Conservation (phyloP, 2,113 vertebrate species). For the Hystrix cristata region DNA sequence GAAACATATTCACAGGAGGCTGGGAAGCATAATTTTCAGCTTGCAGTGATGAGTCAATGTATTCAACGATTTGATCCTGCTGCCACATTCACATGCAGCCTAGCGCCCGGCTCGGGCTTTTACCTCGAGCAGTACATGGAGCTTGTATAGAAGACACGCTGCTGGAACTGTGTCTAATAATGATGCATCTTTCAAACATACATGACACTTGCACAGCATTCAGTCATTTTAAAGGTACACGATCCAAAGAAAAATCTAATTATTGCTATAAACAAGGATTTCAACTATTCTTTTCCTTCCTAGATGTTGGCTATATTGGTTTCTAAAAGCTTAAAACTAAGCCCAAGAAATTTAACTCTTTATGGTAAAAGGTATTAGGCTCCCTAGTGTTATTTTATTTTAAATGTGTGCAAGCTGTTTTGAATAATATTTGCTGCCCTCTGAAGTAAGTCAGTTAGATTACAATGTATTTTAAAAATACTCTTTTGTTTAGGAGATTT, state of each 20-base stretch:
- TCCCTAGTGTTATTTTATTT: not conserved
- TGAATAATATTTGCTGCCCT: not conserved
- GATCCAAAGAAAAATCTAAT: not conserved
- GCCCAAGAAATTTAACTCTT: slow-evolving; percentile 62
- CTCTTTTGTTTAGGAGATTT: not conserved
- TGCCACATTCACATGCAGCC: slow-evolving; percentile 78
- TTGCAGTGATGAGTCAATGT: slow-evolving; percentile 87
- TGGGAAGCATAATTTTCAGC: slow-evolving; percentile 86
- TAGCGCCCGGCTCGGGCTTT: slow-evolving; percentile 49
- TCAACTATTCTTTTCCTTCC: not conserved
- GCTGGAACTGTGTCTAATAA: slow-evolving; percentile 67
- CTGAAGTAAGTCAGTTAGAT: not conserved
- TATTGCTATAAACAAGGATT: not conserved
- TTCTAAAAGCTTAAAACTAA: slow-evolving; percentile 44
- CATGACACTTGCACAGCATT: slow-evolving; percentile 70
- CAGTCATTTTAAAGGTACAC: slow-evolving; percentile 83
- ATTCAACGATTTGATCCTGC: slow-evolving; percentile 84
- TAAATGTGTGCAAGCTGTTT: not conserved
- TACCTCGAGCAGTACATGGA: slow-evolving; percentile 62
- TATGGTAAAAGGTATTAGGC: not conserved
- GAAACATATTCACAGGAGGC: slow-evolving; percentile 85
- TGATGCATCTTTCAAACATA: slow-evolving; percentile 83
- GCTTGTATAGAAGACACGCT: slow-evolving; percentile 37
- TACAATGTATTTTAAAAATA: slow-evolving; percentile 20
- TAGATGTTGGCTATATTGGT: not conserved